These are phyloP conservation scores for Labroides dimidiatus DNA, from an alignment of 2,797 vertebrate species.

Conservation along the genomic window DNA sequence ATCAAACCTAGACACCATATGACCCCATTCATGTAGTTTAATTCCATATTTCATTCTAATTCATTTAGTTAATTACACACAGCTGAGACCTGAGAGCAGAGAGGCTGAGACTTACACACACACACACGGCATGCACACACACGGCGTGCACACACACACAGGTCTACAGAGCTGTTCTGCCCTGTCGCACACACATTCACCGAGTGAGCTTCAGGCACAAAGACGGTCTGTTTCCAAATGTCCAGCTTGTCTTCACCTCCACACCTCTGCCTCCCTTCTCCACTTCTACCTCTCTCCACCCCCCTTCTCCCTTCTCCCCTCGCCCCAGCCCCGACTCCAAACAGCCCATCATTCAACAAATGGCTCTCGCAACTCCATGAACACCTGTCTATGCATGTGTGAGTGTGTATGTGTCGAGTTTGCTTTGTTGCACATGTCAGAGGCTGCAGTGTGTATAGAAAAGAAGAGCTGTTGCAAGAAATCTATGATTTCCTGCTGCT, in stretches of 20 bases:
- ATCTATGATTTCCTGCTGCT: neutral
- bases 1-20: slow-evolving; percentile 43
- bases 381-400: slow-evolving; percentile 55
- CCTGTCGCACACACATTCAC: slow-evolving; percentile 52
- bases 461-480: slow-evolving; percentile 23
- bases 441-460: slow-evolving; percentile 18
- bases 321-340: slow-evolving; percentile 45
- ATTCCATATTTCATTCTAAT: slow-evolving; percentile 72
- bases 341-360: slow-evolving; percentile 74
- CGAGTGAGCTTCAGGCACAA: slow-evolving; percentile 67
- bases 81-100: slow-evolving; percentile 64
- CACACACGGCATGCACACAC: slow-evolving; percentile 21
- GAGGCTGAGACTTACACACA: slow-evolving; percentile 11
- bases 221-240: slow-evolving; percentile 72
- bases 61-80: slow-evolving; percentile 73
- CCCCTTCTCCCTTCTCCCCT: neutral
- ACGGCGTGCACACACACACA: slow-evolving; percentile 24
- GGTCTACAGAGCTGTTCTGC: slow-evolving; percentile 27
- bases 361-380: slow-evolving; percentile 38
- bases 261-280: slow-evolving; percentile 77
- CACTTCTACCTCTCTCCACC: slow-evolving; percentile 71
- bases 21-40: slow-evolving; percentile 64
- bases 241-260: slow-evolving; percentile 78
- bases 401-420: slow-evolving; percentile 33
- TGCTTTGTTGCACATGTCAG: slow-evolving; percentile 50